phyloP scores from a whole-genome alignment of 2,113 vertebrate species.

The Ovis canadensis region DNA sequence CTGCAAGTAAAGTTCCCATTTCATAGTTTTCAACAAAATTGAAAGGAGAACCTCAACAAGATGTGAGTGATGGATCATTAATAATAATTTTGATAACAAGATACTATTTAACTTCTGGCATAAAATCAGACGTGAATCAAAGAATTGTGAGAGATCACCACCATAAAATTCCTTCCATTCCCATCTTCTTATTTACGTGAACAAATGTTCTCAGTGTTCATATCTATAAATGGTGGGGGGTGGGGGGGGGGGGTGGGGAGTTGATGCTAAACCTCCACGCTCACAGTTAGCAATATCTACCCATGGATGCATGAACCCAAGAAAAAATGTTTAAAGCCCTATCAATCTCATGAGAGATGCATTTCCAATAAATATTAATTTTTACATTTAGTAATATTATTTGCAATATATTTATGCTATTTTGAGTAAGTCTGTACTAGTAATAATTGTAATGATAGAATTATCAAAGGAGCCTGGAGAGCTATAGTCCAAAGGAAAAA shows the following conservation, averaged over 20 bases:
- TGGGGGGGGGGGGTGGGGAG: not conserved
- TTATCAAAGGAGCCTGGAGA: not conserved
- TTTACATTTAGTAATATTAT: slow-evolving; percentile 20
- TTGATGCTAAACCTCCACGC: not conserved
- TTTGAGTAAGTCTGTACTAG: not conserved
- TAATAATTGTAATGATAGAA: not conserved
- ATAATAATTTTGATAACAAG: slow-evolving; percentile 9
- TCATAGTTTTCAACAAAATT: not conserved
- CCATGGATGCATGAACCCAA: not conserved
- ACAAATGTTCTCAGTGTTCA: not conserved
- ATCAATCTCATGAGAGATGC: not conserved
- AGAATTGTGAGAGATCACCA: slow-evolving; percentile 14
- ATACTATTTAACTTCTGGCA: not conserved
- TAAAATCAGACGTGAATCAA: not conserved
- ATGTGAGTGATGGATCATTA: not conserved
- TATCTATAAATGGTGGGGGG: not conserved
- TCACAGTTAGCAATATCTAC: not conserved
- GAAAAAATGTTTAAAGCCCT: not conserved
- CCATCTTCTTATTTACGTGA: not conserved
- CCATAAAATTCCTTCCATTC: slow-evolving; percentile 6
- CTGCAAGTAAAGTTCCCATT: not conserved
- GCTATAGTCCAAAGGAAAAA: slow-evolving; percentile 1
- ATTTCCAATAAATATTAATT: not conserved
- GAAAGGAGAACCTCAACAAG: not conserved
- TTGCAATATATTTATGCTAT: not conserved